Percentiles rank a stretch among this genome's conserved stretches.
Conservation (phyloP, 2,888 invertebrate species). For the Diaprepes abbreviatus region DNA sequence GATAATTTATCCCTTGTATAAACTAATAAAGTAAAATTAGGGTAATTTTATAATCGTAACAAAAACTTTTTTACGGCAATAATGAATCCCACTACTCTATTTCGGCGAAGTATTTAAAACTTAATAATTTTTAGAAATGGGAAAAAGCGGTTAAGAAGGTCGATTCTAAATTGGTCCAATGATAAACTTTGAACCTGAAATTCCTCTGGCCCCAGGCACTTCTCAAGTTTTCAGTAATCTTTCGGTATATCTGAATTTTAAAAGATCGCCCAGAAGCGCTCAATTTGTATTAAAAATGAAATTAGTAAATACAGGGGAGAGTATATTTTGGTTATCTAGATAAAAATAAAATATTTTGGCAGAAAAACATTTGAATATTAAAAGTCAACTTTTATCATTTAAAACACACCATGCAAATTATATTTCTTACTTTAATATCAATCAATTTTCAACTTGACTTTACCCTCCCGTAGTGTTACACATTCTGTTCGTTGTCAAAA, state of each 20-base stretch:
- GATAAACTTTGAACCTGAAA: constrained; percentile 59
- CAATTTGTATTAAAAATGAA: constrained; percentile 41
- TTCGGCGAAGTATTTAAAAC: constrained; percentile 43
- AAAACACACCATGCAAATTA: too few relatives aligned
- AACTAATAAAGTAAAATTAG: constrained; percentile 7
- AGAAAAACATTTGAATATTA: too few relatives aligned
- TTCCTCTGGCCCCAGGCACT: constrained; percentile 59
- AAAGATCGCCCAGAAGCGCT: constrained; percentile 39
- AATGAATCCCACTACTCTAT: constrained; percentile 42
- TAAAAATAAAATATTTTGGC: too few relatives aligned
- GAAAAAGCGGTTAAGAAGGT: constrained; percentile 51
- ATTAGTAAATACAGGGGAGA: constrained; percentile 22
- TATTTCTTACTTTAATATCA: too few relatives aligned
- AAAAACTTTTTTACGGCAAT: constrained; percentile 38
- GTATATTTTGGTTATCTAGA: too few relatives aligned
- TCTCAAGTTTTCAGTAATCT: constrained; percentile 63
- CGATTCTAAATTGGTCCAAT: constrained; percentile 60
- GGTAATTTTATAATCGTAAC: constrained; percentile 24
- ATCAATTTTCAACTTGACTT: too few relatives aligned
- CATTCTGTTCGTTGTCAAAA: too few relatives aligned
- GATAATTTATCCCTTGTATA: neutral
- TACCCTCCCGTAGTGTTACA: too few relatives aligned
- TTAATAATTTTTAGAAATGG: constrained; percentile 43
- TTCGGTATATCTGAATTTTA: constrained; percentile 61
- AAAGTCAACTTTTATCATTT: too few relatives aligned